Evolutionary conservation across 1,140 invertebrate genomes (phyloP).

Genomic region (Elysia chlorotica): DNA sequence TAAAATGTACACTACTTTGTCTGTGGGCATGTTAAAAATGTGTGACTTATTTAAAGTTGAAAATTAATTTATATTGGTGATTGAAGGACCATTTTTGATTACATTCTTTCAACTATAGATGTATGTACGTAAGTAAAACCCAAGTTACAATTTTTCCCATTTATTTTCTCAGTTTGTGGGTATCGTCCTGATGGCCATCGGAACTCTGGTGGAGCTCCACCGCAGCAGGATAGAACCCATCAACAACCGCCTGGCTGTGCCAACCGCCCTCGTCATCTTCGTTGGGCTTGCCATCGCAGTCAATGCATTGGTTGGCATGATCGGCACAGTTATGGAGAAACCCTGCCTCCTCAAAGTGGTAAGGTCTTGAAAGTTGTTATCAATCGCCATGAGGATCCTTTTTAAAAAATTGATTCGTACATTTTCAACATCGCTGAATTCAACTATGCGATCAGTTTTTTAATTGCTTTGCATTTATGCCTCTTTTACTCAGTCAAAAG

Average conservation of each 20-base stretch:
- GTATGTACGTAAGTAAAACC: no score
- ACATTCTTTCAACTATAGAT: not conserved
- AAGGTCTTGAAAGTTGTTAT: no score
- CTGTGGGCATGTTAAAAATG: not conserved
- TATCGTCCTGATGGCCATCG: constrained; percentile 35
- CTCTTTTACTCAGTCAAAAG: no score
- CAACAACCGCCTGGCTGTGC: constrained; percentile 40
- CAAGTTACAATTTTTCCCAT: not conserved
- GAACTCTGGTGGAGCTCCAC: constrained; percentile 36
- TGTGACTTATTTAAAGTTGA: not conserved
- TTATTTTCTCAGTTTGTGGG: constrained; percentile 37
- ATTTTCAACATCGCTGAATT: no score
- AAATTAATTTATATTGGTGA: not conserved
- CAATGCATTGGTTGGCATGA: constrained; percentile 41
- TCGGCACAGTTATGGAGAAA: constrained; percentile 42
- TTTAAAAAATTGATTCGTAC: no score
- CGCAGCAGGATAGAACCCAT: constrained; percentile 32
- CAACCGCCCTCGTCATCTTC: constrained; percentile 38
- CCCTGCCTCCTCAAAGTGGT: constrained; percentile 44
- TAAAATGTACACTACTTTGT: not conserved
- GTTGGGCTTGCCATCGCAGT: constrained; percentile 42
- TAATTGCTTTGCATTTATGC: no score
- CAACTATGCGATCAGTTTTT: no score
- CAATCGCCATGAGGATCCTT: no score
- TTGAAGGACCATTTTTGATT: not conserved